Percentiles rank a stretch among this genome's conserved stretches.
Conservation (phyloP, 1,140 invertebrate genomes). For the Homalodisca vitripennis region DNA sequence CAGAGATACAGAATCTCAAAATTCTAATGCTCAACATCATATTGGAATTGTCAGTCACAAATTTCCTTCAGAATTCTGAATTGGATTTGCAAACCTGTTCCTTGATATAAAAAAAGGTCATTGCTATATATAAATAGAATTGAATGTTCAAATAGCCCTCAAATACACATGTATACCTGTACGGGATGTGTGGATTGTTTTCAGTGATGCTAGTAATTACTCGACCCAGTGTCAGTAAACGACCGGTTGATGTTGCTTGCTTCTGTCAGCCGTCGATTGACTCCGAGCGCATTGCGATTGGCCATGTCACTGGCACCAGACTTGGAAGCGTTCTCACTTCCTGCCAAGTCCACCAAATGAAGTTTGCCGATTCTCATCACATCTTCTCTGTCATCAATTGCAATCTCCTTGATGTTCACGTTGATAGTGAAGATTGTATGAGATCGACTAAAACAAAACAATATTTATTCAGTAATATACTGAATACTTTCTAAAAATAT, state of each 20-base stretch:
- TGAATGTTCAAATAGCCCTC: too few species aligned
- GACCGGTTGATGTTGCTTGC: conserved; percentile 97
- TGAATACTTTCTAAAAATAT: too few species aligned
- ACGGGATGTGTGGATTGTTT: conserved; percentile 88
- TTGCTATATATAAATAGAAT: too few species aligned
- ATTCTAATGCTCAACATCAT: too few species aligned
- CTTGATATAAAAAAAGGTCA: too few species aligned
- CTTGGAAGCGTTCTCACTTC: conserved; percentile 93
- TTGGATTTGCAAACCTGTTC: too few species aligned
- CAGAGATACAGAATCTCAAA: too few species aligned
- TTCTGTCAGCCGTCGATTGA: conserved; percentile 76
- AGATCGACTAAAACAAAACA: conserved; percentile 69
- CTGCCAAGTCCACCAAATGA: conserved; percentile 94
- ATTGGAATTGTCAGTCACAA: too few species aligned
- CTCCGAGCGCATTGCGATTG: not conserved
- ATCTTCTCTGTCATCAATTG: conserved; percentile 82
- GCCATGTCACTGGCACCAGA: conserved; percentile 81
- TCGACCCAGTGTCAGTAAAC: conserved; percentile 87
- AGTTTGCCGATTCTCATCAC: conserved; percentile 94
- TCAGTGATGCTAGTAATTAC: conserved; percentile 98
- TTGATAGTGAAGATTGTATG: conserved; percentile 97
- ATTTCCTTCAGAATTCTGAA: too few species aligned
- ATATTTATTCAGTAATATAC: too few species aligned
- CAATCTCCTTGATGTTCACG: conserved; percentile 86
- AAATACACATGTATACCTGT: too few species aligned